Percentiles rank a stretch among this genome's conserved stretches.
These are phyloP conservation scores for Rambutsinella grinnellia DNA, from an alignment of 2,888 invertebrate species.

Conservation along the genomic window DNA sequence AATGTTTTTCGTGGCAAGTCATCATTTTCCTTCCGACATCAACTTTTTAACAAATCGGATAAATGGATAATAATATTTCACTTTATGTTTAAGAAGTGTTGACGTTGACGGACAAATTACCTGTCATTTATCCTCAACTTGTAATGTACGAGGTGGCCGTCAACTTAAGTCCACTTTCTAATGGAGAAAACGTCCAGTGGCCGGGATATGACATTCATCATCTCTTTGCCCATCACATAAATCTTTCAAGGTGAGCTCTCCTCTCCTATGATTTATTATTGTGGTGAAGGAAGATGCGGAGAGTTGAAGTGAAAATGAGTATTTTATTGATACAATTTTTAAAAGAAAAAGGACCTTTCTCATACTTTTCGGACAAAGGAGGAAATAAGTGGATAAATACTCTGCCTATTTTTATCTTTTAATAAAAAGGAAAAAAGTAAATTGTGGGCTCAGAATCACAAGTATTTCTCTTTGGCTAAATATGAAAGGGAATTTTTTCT, in stretches of 20 bases:
- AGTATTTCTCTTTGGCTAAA: not conserved
- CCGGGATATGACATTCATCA: constrained; percentile 36
- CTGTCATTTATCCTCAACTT: constrained; percentile 53
- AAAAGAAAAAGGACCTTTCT: not conserved
- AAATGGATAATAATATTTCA: not conserved
- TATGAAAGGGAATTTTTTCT: not conserved
- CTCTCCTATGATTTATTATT: not conserved
- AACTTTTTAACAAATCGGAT: constrained; percentile 1
- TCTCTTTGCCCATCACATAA: constrained; percentile 4
- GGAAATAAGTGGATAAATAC: not conserved
- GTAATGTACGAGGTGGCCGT: constrained; percentile 4
- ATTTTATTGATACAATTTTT: not conserved
- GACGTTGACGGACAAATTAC: constrained; percentile 64
- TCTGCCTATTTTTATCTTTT: not conserved
- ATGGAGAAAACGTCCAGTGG: constrained; percentile 33
- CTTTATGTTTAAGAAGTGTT: not conserved
- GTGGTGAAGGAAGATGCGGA: not conserved
- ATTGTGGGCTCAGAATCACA: not conserved
- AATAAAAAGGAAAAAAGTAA: not conserved
- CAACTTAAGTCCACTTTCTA: constrained; percentile 1
- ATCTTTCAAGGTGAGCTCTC: not conserved
- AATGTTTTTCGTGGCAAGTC: constrained; percentile 63
- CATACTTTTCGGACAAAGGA: not conserved
- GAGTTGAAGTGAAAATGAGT: too few species aligned
- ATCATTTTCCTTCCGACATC: constrained; percentile 55